Percentiles rank a stretch among this genome's conserved stretches.
These are phyloP conservation scores for Cryptomyrus ogoouensis DNA, from an alignment of 2,113 vertebrate genomes.

Conservation along the genomic window DNA sequence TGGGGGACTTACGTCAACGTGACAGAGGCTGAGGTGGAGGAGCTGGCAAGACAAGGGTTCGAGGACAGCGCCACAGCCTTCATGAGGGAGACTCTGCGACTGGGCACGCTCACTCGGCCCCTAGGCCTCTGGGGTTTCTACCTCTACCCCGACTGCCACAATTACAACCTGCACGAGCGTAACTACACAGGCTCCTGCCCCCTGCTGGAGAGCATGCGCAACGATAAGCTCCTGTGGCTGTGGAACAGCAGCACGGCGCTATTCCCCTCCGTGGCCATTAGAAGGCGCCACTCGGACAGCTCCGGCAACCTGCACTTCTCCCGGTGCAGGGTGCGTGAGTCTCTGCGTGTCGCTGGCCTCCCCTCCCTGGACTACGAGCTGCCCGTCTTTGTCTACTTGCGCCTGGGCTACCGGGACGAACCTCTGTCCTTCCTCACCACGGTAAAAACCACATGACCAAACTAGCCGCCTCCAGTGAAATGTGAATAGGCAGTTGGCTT, in stretches of 20 bases:
- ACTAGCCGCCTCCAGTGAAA: not conserved
- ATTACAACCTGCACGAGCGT: slow-evolving; percentile 63
- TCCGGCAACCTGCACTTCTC: slow-evolving; percentile 61
- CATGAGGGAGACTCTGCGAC: slow-evolving; percentile 69
- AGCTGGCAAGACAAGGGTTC: slow-evolving; percentile 60
- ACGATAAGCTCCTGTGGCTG: slow-evolving; percentile 69
- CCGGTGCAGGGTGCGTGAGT: slow-evolving; percentile 62
- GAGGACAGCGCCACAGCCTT: slow-evolving; percentile 67
- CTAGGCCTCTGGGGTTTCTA: slow-evolving; percentile 69
- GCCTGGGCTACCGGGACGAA: slow-evolving; percentile 65
- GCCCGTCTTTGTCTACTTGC: slow-evolving; percentile 65
- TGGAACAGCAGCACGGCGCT: slow-evolving; percentile 71
- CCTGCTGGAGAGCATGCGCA: slow-evolving; percentile 63
- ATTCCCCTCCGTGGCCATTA: slow-evolving; percentile 63
- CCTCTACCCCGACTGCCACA: slow-evolving; percentile 75
- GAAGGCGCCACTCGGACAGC: slow-evolving; percentile 55
- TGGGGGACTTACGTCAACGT: slow-evolving; percentile 52
- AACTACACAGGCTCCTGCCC: slow-evolving; percentile 68
- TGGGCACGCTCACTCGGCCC: slow-evolving; percentile 62
- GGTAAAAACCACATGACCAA: slow-evolving; percentile 43
- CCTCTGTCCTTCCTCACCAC: slow-evolving; percentile 64
- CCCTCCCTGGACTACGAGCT: slow-evolving; percentile 57
- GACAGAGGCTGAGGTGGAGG: slow-evolving; percentile 54
- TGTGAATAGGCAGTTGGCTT: not conserved
- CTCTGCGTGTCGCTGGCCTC: slow-evolving; percentile 60